phyloP scores from a whole-genome alignment of 1,140 invertebrate species.

The Teleopsis dalmanni region DNA sequence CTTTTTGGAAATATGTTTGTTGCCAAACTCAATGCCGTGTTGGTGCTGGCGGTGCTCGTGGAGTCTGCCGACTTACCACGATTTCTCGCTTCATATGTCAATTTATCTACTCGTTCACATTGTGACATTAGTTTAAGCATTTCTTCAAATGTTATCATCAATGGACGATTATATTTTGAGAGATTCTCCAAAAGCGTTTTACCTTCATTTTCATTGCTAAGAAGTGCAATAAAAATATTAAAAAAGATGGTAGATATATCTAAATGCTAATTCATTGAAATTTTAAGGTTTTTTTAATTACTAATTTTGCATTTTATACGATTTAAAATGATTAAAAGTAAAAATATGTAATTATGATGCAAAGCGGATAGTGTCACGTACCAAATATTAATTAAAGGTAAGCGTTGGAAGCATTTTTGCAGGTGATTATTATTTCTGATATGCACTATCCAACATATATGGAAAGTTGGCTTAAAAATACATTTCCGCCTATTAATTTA shows the following conservation, averaged over 20 bases:
- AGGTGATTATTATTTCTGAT: too few relatives aligned
- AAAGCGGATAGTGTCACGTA: too few relatives aligned
- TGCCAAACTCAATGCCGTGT: conserved; percentile 26
- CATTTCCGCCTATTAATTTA: too few relatives aligned
- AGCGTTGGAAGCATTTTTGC: too few relatives aligned
- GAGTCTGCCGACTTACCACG: conserved; percentile 23
- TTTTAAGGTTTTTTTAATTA: too few relatives aligned
- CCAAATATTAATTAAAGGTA: too few relatives aligned
- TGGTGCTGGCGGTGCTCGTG: conserved; percentile 31
- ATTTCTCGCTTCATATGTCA: conserved; percentile 21
- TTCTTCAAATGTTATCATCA: conserved; percentile 57
- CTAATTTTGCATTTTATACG: too few relatives aligned
- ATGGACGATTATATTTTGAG: conserved; percentile 50
- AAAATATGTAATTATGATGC: too few relatives aligned
- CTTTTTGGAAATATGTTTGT: conserved; percentile 48
- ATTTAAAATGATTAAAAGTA: too few relatives aligned
- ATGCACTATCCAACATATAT: too few relatives aligned
- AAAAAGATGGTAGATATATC: too few relatives aligned
- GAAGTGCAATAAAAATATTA: conserved; percentile 23
- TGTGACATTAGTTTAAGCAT: conserved; percentile 69
- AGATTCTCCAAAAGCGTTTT: conserved; percentile 53
- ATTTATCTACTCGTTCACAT: conserved; percentile 56
- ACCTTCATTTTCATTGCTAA: conserved; percentile 61
- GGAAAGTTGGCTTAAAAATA: too few relatives aligned
- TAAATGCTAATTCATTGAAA: neutral